These are phyloP conservation scores for Sericinus montela DNA, from an alignment of 2,888 invertebrate species.

Conservation along the genomic window DNA sequence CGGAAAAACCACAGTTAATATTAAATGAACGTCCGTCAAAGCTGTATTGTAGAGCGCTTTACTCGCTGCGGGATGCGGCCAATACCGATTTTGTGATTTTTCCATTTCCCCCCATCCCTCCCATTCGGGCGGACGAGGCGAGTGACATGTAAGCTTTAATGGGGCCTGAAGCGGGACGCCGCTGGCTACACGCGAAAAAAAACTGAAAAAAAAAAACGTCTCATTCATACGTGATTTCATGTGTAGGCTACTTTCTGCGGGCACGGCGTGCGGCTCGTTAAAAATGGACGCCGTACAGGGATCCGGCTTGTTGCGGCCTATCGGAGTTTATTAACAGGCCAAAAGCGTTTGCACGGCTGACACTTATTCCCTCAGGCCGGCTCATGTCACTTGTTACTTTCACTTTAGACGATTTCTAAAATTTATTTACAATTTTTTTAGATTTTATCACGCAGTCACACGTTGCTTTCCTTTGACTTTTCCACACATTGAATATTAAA, in stretches of 20 bases:
- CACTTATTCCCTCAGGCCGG: constrained; percentile 45
- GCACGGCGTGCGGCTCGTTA: constrained; percentile 71
- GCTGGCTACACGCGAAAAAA: constrained; percentile 71
- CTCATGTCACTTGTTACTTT: constrained; percentile 28
- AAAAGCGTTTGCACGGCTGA: constrained; percentile 46
- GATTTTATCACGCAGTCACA: too few relatives aligned
- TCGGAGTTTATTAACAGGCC: constrained; percentile 70
- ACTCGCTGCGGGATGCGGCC: constrained; percentile 64
- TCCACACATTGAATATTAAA: too few relatives aligned
- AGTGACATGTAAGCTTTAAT: constrained; percentile 79
- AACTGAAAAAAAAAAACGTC: constrained; percentile 72
- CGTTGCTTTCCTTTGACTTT: too few relatives aligned
- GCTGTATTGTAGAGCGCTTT: constrained; percentile 69
- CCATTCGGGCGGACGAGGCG: constrained; percentile 38
- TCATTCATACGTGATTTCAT: constrained; percentile 79
- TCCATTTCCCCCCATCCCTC: constrained; percentile 37
- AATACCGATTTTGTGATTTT: constrained; percentile 76
- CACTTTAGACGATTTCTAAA: constrained; percentile 4
- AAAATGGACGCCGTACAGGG: constrained; percentile 71
- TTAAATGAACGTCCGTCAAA: constrained; percentile 79
- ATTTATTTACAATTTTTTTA: background rate
- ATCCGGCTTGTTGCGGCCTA: constrained; percentile 69
- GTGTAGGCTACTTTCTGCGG: constrained; percentile 77
- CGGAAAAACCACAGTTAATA: constrained; percentile 78
- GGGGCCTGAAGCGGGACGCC: constrained; percentile 66